A percentile compares a stretch with the other conserved stretches of the same genome.
These are phyloP conservation scores for Anticlea derivata DNA, from an alignment of 2,888 invertebrate species.

Conservation along the genomic window DNA sequence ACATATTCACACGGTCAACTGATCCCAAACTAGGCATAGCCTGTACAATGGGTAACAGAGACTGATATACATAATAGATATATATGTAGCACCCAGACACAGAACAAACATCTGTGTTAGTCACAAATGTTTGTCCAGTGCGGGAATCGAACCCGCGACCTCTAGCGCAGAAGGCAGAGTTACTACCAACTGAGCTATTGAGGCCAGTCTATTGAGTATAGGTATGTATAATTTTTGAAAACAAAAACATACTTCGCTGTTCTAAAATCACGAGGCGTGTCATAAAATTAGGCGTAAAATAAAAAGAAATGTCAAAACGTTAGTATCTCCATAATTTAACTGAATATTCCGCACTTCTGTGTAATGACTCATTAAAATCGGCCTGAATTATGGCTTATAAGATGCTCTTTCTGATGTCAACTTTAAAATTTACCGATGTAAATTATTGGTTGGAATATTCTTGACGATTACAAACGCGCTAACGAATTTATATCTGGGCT, in stretches of 20 bases:
- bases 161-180: too few species aligned
- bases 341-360: conserved; percentile 41
- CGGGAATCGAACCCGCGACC: too few species aligned
- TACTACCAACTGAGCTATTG: too few species aligned
- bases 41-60: too few species aligned
- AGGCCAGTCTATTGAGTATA: too few species aligned
- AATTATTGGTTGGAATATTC: conserved; percentile 74
- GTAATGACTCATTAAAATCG: conserved; percentile 63
- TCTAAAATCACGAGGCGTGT: conserved; percentile 33
- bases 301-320: conserved; percentile 37
- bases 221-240: conserved; percentile 18
- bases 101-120: too few species aligned
- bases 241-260: conserved; percentile 28
- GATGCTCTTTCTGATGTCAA: conserved; percentile 82
- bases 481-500: conserved; percentile 78
- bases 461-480: conserved; percentile 77
- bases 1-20: too few species aligned
- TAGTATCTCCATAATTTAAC: conserved; percentile 42
- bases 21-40: too few species aligned
- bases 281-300: conserved; percentile 38
- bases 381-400: conserved; percentile 74
- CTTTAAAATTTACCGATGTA: conserved; percentile 80
- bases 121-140: too few species aligned
- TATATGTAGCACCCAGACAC: too few species aligned
- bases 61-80: too few species aligned